A percentile compares a stretch with the other conserved stretches of the same genome.
phyloP scores from a whole-genome alignment of 2,797 vertebrate species.

The Lacerta viridis region DNA sequence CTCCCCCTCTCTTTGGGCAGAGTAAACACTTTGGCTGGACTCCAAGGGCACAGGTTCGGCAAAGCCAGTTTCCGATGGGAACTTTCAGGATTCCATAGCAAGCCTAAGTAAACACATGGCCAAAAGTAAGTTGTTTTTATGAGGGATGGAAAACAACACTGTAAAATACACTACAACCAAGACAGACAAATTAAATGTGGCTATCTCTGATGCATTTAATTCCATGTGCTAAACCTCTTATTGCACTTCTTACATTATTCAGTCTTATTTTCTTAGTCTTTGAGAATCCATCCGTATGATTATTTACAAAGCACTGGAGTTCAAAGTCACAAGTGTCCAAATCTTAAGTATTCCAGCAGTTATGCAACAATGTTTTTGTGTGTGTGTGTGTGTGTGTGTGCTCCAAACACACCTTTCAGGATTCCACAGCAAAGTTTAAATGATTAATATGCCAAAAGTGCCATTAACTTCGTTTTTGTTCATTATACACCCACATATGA shows the following conservation, averaged over 20 bases:
- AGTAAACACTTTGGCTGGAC: conserved; percentile 97
- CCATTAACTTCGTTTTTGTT: neutral
- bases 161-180: neutral
- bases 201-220: neutral
- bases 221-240: neutral
- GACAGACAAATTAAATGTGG: neutral
- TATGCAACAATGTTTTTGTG: no score
- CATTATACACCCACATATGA: neutral
- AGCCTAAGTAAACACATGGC: conserved; percentile 78
- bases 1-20: conserved; percentile 95
- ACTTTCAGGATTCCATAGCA: conserved; percentile 98
- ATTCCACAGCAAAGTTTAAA: neutral
- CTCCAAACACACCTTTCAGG: neutral
- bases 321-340: neutral
- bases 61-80: conserved; percentile 95
- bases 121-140: neutral
- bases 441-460: no score
- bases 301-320: neutral
- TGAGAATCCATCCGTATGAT: neutral
- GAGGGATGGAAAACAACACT: neutral
- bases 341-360: neutral
- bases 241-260: neutral
- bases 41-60: conserved; percentile 94
- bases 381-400: no score
- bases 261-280: neutral